phyloP scores from a whole-genome alignment of 64 coral and sea anemone genomes.

The Montipora cactus region DNA sequence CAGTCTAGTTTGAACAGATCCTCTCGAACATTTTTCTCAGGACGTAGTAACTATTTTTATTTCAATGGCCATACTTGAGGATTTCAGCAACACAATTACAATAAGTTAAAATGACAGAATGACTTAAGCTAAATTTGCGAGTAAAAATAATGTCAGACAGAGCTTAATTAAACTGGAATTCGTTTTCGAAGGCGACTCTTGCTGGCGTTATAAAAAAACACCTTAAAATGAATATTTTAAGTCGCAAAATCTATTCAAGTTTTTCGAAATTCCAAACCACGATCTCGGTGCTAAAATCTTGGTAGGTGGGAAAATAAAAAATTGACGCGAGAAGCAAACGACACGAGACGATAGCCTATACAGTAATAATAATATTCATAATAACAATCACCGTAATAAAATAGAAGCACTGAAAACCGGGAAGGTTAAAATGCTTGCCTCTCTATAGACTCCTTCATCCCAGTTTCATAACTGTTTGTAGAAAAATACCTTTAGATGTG shows the following conservation, averaged over 20 bases:
- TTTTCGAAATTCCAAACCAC: neutral
- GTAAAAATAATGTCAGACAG: neutral
- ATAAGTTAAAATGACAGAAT: neutral
- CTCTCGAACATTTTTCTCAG: neutral
- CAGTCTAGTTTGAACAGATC: neutral
- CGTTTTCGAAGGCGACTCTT: neutral
- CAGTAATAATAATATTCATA: neutral
- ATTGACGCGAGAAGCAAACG: neutral
- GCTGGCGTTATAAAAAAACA: neutral
- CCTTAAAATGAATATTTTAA: neutral
- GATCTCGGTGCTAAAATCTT: neutral
- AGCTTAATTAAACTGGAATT: neutral
- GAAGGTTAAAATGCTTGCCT: too few relatives aligned
- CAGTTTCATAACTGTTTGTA: too few relatives aligned
- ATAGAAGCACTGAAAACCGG: neutral
- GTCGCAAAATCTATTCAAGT: neutral
- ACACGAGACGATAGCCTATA: neutral
- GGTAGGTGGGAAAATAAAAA: neutral
- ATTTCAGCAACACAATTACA: neutral
- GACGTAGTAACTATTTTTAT: neutral
- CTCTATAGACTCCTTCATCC: too few relatives aligned
- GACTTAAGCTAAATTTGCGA: neutral
- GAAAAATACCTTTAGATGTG: too few relatives aligned
- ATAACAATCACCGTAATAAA: neutral
- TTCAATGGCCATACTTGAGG: neutral